These are phyloP conservation scores for Heliconius congener DNA, from an alignment of 1,140 invertebrate species.

Conservation along the genomic window DNA sequence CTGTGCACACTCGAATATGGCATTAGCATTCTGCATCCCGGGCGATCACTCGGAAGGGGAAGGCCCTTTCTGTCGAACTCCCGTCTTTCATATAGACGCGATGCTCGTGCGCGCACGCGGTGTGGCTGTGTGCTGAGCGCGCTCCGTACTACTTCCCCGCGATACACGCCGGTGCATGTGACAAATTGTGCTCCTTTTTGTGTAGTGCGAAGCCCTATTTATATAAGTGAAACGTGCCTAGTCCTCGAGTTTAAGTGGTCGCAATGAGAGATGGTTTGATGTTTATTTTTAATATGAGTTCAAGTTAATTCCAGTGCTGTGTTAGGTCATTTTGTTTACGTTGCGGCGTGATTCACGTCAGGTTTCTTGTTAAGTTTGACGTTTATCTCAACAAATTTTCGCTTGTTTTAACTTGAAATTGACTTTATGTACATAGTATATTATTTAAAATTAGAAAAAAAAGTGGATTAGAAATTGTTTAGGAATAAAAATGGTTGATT, in stretches of 20 bases:
- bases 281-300: conserved; percentile 67
- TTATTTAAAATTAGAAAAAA: too few species aligned
- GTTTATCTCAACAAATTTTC: conserved; percentile 42
- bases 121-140: conserved; percentile 44
- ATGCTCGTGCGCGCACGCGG: conserved; percentile 69
- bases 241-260: conserved; percentile 56
- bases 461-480: too few species aligned
- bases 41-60: conserved; percentile 76
- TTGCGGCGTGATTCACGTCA: conserved; percentile 62
- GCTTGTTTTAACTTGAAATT: not conserved
- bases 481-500: too few species aligned
- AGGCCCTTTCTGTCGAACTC: conserved; percentile 66
- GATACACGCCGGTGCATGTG: conserved; percentile 46
- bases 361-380: conserved; percentile 45
- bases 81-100: conserved; percentile 67
- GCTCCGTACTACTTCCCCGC: conserved; percentile 40
- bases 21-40: conserved; percentile 76
- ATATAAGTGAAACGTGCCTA: conserved; percentile 56
- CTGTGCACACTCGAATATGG: conserved; percentile 45
- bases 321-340: conserved; percentile 63
- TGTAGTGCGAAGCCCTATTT: conserved; percentile 64
- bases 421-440: not conserved
- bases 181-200: conserved; percentile 61
- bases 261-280: conserved; percentile 62
- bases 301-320: conserved; percentile 56